Evolutionary conservation across 2,888 invertebrate species (phyloP).

Genomic region (Yponomeuta evonymella): DNA sequence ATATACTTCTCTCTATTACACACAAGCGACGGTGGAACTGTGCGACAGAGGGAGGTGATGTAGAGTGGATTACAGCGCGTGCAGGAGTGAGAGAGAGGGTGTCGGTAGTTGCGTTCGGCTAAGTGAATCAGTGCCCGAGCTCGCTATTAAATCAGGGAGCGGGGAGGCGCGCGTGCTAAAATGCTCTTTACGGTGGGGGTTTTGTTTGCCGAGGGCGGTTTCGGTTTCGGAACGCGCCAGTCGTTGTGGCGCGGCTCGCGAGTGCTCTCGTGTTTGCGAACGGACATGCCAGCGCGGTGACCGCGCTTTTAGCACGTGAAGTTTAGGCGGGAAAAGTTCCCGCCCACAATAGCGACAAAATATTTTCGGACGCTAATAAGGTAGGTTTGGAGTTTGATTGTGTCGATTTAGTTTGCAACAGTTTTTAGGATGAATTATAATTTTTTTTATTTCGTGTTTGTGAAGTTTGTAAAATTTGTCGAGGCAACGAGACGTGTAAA

Average conservation of each 20-base stretch:
- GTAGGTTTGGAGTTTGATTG: slow-evolving; percentile 37
- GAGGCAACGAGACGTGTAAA: no score
- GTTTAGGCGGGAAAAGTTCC: slow-evolving; percentile 70
- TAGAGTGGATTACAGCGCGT: slow-evolving; percentile 33
- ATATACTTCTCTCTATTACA: slow-evolving; percentile 51
- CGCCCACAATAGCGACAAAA: slow-evolving; percentile 66
- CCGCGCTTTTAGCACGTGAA: slow-evolving; percentile 55
- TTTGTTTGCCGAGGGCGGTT: slow-evolving; percentile 74
- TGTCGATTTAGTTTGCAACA: not conserved
- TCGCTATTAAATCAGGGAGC: slow-evolving; percentile 74
- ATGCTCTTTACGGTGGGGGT: slow-evolving; percentile 72
- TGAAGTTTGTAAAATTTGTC: not conserved
- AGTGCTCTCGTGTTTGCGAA: slow-evolving; percentile 44
- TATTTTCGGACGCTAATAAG: slow-evolving; percentile 77
- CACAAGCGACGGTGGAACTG: slow-evolving; percentile 30
- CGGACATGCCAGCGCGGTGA: slow-evolving; percentile 64
- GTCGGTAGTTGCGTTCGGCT: slow-evolving; percentile 69
- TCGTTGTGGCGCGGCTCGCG: slow-evolving; percentile 45
- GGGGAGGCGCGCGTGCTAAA: slow-evolving; percentile 66
- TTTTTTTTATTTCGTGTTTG: not conserved
- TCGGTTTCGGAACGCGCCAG: slow-evolving; percentile 56
- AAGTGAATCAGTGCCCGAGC: slow-evolving; percentile 76
- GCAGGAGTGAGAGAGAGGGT: slow-evolving; percentile 55
- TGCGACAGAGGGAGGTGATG: slow-evolving; percentile 34
- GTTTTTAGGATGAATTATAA: not conserved